These are phyloP conservation scores for Trialeurodes vaporariorum DNA, from an alignment of 1,140 invertebrate genomes.

Conservation along the genomic window DNA sequence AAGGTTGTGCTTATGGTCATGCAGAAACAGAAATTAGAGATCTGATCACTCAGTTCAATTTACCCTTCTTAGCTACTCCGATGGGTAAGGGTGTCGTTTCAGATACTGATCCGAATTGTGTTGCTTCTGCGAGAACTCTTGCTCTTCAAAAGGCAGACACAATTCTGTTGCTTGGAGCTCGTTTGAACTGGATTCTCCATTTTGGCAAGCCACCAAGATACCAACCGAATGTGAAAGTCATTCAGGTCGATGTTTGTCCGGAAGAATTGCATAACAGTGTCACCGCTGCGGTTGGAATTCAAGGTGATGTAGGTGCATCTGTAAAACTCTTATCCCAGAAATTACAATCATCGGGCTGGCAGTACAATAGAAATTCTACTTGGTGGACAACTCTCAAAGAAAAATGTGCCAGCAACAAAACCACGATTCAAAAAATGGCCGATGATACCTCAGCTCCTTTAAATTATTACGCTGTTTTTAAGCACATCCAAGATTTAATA, in stretches of 20 bases:
- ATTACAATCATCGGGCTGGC: conserved; percentile 32
- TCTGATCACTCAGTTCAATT: conserved; percentile 53
- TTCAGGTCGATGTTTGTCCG: conserved; percentile 80
- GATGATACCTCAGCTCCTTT: conserved; percentile 57
- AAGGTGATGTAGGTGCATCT: conserved; percentile 65
- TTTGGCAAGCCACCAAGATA: conserved; percentile 85
- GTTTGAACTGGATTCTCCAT: conserved; percentile 96
- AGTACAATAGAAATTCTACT: conserved; percentile 32
- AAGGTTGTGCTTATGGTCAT: conserved; percentile 74
- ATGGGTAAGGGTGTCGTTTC: conserved; percentile 94
- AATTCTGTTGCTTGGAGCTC: conserved; percentile 75
- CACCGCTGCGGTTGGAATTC: conserved; percentile 53
- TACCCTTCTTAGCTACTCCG: conserved; percentile 87
- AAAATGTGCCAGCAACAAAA: conserved; percentile 44
- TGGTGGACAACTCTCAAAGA: conserved; percentile 47
- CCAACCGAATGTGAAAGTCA: conserved; percentile 68
- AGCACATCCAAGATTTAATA: conserved; percentile 57
- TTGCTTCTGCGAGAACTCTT: conserved; percentile 70
- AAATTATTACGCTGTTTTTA: conserved; percentile 89
- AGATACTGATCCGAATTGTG: conserved; percentile 62
- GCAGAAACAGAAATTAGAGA: conserved; percentile 58
- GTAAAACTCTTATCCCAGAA: conserved; percentile 42
- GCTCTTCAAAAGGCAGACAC: conserved; percentile 82
- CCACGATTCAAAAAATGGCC: conserved; percentile 33
- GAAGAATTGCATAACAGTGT: conserved; percentile 91